phyloP scores from a whole-genome alignment of 2,888 invertebrate genomes.

The Liodrosophila aerea region DNA sequence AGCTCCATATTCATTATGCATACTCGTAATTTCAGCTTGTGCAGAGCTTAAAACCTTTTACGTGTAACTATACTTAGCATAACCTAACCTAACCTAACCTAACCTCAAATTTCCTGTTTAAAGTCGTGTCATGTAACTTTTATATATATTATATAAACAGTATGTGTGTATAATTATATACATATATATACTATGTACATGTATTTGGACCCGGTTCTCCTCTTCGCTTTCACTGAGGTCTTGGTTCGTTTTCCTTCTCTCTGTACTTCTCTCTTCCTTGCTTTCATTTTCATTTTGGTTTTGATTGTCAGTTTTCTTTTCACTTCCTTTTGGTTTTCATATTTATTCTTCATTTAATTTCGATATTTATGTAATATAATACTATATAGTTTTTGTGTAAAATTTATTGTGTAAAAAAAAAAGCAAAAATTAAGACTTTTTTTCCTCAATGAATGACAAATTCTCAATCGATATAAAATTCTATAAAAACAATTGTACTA shows the following conservation, averaged over 20 bases:
- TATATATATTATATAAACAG: slow-evolving; percentile 34
- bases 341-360: slow-evolving; percentile 19
- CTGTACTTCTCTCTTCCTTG: slow-evolving; percentile 19
- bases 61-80: slow-evolving; percentile 14
- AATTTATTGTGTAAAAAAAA: slow-evolving; percentile 43
- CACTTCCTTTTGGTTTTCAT: slow-evolving; percentile 8
- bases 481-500: slow-evolving; percentile 30
- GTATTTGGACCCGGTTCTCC: slow-evolving; percentile 53
- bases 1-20: slow-evolving; percentile 30
- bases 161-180: slow-evolving; percentile 26
- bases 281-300: slow-evolving; percentile 40
- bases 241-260: slow-evolving; percentile 39
- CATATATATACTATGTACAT: slow-evolving; percentile 33
- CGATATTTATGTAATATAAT: slow-evolving; percentile 42
- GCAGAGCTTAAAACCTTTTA: slow-evolving; percentile 38
- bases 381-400: slow-evolving; percentile 29
- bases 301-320: slow-evolving; percentile 15
- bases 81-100: slow-evolving; percentile 5
- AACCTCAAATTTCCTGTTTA: slow-evolving; percentile 9
- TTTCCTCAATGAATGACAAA: slow-evolving; percentile 8
- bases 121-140: slow-evolving; percentile 66
- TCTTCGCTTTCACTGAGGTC: slow-evolving; percentile 37
- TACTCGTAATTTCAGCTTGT: slow-evolving; percentile 33
- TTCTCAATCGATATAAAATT: slow-evolving; percentile 22
- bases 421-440: slow-evolving; percentile 17